Evolutionary conservation across 2,888 invertebrate species (phyloP).

Genomic region (Philopedon plagiatum): DNA sequence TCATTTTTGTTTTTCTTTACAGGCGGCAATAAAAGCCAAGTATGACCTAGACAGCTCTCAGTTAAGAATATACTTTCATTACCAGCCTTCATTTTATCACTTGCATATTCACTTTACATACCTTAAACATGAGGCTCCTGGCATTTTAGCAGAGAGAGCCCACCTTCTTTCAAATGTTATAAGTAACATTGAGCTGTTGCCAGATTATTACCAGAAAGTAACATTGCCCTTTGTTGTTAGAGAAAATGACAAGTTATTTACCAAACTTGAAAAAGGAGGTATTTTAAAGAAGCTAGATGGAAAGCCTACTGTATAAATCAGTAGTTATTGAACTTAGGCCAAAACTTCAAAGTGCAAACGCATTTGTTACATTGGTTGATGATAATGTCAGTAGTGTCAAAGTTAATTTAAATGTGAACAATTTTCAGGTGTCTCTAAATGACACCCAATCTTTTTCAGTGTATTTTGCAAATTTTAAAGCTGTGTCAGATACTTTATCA

Average conservation of each 20-base stretch:
- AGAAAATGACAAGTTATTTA: conserved; percentile 82
- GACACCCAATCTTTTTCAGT: conserved; percentile 54
- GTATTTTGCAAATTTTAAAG: conserved; percentile 47
- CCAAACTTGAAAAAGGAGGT: conserved; percentile 75
- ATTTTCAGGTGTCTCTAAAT: conserved; percentile 55
- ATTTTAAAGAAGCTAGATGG: conserved; percentile 65
- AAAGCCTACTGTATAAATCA: conserved; percentile 63
- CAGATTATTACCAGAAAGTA: conserved; percentile 87
- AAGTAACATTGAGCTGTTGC: conserved; percentile 85
- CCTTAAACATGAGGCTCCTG: conserved; percentile 84
- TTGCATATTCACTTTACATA: conserved; percentile 94
- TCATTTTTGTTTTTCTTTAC: conserved; percentile 60
- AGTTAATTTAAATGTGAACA: conserved; percentile 48
- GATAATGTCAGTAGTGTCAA: conserved; percentile 63
- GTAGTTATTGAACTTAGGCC: conserved; percentile 75
- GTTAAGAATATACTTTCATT: conserved; percentile 90
- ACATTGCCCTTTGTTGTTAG: conserved; percentile 85
- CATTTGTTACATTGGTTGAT: conserved; percentile 67
- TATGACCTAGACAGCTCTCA: conserved; percentile 81
- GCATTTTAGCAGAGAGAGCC: conserved; percentile 87
- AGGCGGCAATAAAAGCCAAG: conserved; percentile 83
- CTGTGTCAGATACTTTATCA: conserved; percentile 60
- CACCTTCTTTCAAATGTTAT: conserved; percentile 92
- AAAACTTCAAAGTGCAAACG: conserved; percentile 74
- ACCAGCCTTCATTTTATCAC: conserved; percentile 98